Conservation (phyloP, 2,113 vertebrate species). For the Cephalophus harveyi region DNA sequence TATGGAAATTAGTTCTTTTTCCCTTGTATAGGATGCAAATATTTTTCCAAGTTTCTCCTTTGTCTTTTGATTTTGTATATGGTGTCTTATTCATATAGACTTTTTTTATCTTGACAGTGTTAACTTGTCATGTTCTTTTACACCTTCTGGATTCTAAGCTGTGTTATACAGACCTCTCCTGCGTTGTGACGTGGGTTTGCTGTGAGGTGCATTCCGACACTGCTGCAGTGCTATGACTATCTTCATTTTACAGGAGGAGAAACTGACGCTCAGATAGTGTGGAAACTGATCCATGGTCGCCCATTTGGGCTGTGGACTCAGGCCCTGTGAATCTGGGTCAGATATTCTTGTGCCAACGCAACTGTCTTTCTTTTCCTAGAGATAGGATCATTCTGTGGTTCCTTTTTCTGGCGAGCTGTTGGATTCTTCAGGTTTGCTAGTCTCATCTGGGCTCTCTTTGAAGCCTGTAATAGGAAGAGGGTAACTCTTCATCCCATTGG, state of each 20-base stretch:
- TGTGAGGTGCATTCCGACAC: not conserved
- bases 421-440: not conserved
- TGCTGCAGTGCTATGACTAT: not conserved
- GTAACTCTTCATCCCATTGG: not conserved
- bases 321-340: not conserved
- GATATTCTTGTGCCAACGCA: not conserved
- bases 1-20: not conserved
- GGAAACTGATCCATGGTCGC: not conserved
- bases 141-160: not conserved
- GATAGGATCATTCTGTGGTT: not conserved
- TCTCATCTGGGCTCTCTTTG: not conserved
- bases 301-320: not conserved
- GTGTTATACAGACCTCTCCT: not conserved
- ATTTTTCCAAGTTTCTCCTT: not conserved
- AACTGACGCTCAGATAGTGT: not conserved
- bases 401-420: not conserved
- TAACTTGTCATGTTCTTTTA: not conserved
- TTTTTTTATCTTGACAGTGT: not conserved
- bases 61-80: not conserved
- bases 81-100: not conserved
- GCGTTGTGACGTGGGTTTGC: not conserved
- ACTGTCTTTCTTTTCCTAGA: not conserved
- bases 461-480: not conserved
- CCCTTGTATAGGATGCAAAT: not conserved
- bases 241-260: not conserved